Evolutionary conservation across 2,113 vertebrate species (phyloP), one percentile per base, ranked within the genome.

Genomic region (Myrmophylax atrothorax): DNA sequence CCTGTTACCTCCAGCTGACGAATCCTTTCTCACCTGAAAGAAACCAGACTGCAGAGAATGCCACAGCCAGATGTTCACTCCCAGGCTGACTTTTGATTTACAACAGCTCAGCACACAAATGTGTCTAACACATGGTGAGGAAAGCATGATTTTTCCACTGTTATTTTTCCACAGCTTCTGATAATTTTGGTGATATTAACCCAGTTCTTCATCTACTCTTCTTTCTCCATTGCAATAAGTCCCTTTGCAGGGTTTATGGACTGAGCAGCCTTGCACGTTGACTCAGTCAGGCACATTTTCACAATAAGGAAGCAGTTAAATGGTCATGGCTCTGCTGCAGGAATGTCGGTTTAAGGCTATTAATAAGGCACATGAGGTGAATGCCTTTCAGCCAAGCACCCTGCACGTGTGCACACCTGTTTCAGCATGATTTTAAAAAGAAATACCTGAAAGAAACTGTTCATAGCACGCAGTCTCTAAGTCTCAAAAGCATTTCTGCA

Each of bases 291-390:
- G 84, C 74, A 87, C 81, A 85, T 94, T 96, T 96, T n/a, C 90
- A 94, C 84, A 93, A 95, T 75, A 88, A 97, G 94, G 90, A 97
- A 96, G 81, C 93, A 83, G 87, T 96, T 97, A 96, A 96, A 87
- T 87, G 92, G 92, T 84, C 94, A 95, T 63, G 69, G 91, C 76
- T 95, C 62, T 94, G 92, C 85, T 70, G 55, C 5, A 91, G 94
- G 94, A 96, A 96, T 97, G 97, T 93, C 96, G 93, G 79, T 96
- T 96, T 97, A 94, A 94, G 79, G 90, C 92, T 96, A 94, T 95
- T 97, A 96, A 96, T 92, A 96, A 96, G 96, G 94, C 93, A 96
- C 92, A 76, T 49, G 90, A 96, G 95, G 96, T 96, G 93, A 97
- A 96, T 94, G 92, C 90, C 83, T 95, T 94, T 93, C 93, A 95